phyloP scores from a whole-genome alignment of 2,888 invertebrate genomes.

The Odontomyia ornata region DNA sequence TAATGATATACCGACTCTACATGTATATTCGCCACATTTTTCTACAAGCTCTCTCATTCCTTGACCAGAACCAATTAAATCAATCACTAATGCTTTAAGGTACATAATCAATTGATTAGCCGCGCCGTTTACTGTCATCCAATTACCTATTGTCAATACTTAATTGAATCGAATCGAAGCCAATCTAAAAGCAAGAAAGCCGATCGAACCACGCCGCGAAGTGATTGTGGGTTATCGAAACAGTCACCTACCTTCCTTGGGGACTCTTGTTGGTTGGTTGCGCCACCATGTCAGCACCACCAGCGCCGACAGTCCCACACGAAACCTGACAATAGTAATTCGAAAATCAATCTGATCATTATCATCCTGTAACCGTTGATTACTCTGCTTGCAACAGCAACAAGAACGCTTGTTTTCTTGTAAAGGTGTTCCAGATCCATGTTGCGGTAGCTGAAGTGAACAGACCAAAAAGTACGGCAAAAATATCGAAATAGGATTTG shows the following conservation, averaged over 20 bases:
- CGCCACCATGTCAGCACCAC: not conserved
- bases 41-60: too few relatives aligned
- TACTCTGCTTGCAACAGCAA: constrained; percentile 3
- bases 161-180: constrained; percentile 31
- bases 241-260: not conserved
- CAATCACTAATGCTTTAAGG: constrained; percentile 42
- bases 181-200: constrained; percentile 25
- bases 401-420: constrained; percentile 18
- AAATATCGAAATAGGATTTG: constrained; percentile 27
- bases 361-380: constrained; percentile 23
- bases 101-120: constrained; percentile 48
- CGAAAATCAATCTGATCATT: constrained; percentile 15
- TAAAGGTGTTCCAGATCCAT: not conserved
- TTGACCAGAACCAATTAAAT: constrained; percentile 46
- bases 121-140: constrained; percentile 46
- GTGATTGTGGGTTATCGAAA: not conserved
- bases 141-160: constrained; percentile 45
- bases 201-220: not conserved
- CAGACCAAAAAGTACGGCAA: constrained; percentile 14
- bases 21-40: too few relatives aligned
- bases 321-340: constrained; percentile 21
- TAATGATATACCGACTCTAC: too few relatives aligned
- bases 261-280: not conserved
- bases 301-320: not conserved
- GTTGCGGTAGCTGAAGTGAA: not conserved